Conservation (phyloP, 2,797 vertebrate species). For the Furcifer pardalis region DNA sequence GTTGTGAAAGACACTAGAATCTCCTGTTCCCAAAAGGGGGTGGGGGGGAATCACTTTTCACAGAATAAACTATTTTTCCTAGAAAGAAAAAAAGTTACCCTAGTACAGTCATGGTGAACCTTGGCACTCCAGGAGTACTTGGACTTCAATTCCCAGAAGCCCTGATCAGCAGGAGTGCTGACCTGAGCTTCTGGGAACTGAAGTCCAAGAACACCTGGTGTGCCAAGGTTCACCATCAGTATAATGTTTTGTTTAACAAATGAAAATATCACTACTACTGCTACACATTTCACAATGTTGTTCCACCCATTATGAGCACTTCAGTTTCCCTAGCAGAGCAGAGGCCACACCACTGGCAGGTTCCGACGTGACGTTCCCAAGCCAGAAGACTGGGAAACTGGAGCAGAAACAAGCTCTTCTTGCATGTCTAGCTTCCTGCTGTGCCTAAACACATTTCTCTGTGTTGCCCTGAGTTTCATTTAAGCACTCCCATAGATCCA, state of each 20-base stretch:
- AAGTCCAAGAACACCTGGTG: too few relatives aligned
- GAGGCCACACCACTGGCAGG: not conserved
- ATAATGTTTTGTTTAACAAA: conserved; percentile 43
- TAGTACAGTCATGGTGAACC: too few relatives aligned
- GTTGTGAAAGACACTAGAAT: conserved; percentile 20
- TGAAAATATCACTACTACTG: conserved; percentile 38
- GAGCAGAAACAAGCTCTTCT: not conserved
- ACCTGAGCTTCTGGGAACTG: too few relatives aligned
- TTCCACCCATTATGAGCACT: not conserved
- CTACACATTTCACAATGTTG: not conserved
- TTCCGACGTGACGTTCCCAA: not conserved
- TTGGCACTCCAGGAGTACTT: too few relatives aligned
- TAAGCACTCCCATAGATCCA: not conserved
- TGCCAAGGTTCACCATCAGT: too few relatives aligned
- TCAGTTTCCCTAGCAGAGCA: too few relatives aligned
- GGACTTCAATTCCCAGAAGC: too few relatives aligned
- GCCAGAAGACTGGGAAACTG: not conserved
- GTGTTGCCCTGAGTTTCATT: not conserved
- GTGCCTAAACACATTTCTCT: not conserved
- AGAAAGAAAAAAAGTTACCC: conserved; percentile 32
- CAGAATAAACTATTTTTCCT: conserved; percentile 24
- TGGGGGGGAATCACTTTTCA: not conserved
- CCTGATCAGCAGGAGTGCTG: too few relatives aligned
- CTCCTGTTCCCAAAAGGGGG: conserved; percentile 1
- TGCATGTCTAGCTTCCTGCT: not conserved